Evolutionary conservation across 2,888 invertebrate genomes (phyloP).

Genomic region (Phragmatobia fuliginosa): DNA sequence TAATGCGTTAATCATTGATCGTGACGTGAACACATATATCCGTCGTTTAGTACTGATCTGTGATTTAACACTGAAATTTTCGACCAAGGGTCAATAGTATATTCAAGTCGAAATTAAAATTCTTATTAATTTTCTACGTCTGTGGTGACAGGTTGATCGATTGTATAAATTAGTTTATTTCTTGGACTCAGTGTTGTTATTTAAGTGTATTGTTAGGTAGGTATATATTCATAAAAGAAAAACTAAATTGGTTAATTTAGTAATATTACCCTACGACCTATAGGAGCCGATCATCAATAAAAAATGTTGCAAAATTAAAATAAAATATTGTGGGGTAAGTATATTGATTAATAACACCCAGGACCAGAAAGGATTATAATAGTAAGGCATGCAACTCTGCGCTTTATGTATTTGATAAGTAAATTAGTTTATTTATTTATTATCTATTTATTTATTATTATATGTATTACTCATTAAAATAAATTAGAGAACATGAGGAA

Average conservation of each 20-base stretch:
- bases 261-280: too few species aligned
- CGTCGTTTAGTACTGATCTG: not conserved
- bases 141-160: too few species aligned
- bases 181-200: not conserved
- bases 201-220: not conserved
- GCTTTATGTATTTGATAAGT: too few species aligned
- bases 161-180: not conserved
- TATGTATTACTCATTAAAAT: too few species aligned
- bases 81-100: not conserved
- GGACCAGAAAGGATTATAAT: not conserved
- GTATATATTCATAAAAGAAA: not conserved
- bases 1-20: constrained; percentile 40
- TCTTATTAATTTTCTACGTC: not conserved
- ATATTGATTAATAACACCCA: too few species aligned
- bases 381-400: too few species aligned
- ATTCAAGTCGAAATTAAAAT: not conserved
- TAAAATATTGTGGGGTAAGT: too few species aligned
- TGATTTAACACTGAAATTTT: not conserved
- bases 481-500: not conserved
- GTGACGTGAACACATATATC: constrained; percentile 39
- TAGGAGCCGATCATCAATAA: too few species aligned
- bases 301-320: too few species aligned
- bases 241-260: too few species aligned
- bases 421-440: too few species aligned
- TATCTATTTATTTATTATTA: too few species aligned